phyloP scores from a whole-genome alignment of 2,888 invertebrate genomes.

The Drosophila picticornis region DNA sequence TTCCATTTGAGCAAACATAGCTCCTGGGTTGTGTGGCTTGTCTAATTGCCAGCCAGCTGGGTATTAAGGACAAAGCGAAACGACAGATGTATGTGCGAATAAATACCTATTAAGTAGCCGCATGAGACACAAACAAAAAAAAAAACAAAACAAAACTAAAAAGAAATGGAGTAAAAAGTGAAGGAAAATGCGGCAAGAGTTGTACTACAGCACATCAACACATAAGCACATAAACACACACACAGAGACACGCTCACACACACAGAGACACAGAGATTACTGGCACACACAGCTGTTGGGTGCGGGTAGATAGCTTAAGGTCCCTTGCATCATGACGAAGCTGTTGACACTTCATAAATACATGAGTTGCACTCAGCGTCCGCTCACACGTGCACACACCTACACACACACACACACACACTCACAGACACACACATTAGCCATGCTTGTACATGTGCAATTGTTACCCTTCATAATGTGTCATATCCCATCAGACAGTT shows the following conservation, averaged over 20 bases:
- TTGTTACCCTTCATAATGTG: slow-evolving; percentile 59
- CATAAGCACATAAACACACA: slow-evolving; percentile 8
- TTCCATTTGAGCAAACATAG: neutral
- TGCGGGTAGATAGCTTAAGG: slow-evolving; percentile 66
- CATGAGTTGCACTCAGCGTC: slow-evolving; percentile 72
- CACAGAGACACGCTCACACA: slow-evolving; percentile 1
- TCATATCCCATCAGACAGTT: slow-evolving; percentile 40
- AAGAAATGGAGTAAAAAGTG: neutral
- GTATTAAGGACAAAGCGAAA: slow-evolving; percentile 14
- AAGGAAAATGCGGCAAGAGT: slow-evolving; percentile 21
- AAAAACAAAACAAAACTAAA: slow-evolving; percentile 25
- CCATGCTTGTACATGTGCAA: slow-evolving; percentile 36
- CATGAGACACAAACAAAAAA: slow-evolving; percentile 26
- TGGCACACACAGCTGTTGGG: slow-evolving; percentile 15
- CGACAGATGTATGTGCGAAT: slow-evolving; percentile 28
- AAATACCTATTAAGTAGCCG: slow-evolving; percentile 58
- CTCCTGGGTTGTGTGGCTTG: neutral
- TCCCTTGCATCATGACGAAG: slow-evolving; percentile 74
- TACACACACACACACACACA: slow-evolving; percentile 16
- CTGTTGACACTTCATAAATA: slow-evolving; percentile 79
- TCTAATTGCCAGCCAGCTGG: slow-evolving; percentile 33
- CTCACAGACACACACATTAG: slow-evolving; percentile 8
- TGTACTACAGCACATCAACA: neutral
- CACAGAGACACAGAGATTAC: neutral
- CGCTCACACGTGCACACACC: slow-evolving; percentile 33